Percentiles rank a stretch among this genome's conserved stretches.
These are phyloP conservation scores for Stratiolaelaps scimitus DNA, from an alignment of 1,140 invertebrate genomes.

Conservation along the genomic window DNA sequence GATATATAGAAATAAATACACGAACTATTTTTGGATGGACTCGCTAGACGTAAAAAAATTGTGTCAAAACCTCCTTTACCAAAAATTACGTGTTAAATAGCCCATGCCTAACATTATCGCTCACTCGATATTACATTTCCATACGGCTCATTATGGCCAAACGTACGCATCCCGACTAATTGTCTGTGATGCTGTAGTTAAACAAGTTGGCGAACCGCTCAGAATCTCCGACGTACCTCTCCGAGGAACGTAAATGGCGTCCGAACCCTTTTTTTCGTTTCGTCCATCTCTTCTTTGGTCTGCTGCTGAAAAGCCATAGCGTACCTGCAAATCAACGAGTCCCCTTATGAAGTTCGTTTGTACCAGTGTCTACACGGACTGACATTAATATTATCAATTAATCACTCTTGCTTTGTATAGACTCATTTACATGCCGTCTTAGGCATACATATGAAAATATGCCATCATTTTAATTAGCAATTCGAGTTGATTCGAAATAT, in stretches of 20 bases:
- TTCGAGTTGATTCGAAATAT: neutral
- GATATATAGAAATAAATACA: too few relatives aligned
- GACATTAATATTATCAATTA: slow-evolving; percentile 9
- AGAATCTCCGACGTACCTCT: slow-evolving; percentile 39
- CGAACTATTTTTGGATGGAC: too few relatives aligned
- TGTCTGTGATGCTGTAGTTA: too few relatives aligned
- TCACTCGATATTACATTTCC: too few relatives aligned
- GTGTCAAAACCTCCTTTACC: too few relatives aligned
- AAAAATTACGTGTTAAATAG: too few relatives aligned
- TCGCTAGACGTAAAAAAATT: too few relatives aligned
- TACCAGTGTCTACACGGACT: slow-evolving; percentile 30
- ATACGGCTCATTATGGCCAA: too few relatives aligned
- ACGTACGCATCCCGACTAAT: too few relatives aligned
- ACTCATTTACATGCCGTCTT: slow-evolving; percentile 33
- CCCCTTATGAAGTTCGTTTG: slow-evolving; percentile 9
- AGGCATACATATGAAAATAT: slow-evolving; percentile 31
- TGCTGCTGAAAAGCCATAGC: slow-evolving; percentile 42
- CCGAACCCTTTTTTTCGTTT: slow-evolving; percentile 39
- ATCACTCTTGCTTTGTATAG: slow-evolving; percentile 32
- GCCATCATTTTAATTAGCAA: slow-evolving; percentile 30
- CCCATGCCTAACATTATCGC: too few relatives aligned
- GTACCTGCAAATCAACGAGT: slow-evolving; percentile 39
- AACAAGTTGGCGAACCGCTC: too few relatives aligned
- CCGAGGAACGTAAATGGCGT: slow-evolving; percentile 37
- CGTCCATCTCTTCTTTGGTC: slow-evolving; percentile 41